Evolutionary conservation across 2,888 invertebrate genomes (phyloP).

Genomic region (Idaea biselata): DNA sequence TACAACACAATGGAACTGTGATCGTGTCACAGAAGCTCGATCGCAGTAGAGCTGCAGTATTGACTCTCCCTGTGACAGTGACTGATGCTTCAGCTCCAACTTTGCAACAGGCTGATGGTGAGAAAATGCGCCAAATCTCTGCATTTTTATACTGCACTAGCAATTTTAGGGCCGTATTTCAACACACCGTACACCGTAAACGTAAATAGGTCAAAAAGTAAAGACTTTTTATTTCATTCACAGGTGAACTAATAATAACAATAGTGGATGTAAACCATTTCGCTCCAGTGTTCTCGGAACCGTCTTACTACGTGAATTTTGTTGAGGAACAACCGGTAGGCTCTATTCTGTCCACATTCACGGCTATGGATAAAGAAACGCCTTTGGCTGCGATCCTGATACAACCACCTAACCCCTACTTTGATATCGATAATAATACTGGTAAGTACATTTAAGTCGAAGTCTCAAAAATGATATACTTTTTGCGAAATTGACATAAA

Average conservation of each 20-base stretch:
- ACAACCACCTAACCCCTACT: constrained; percentile 86
- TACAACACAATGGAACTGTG: constrained; percentile 74
- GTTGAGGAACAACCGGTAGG: constrained; percentile 92
- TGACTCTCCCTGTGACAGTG: constrained; percentile 89
- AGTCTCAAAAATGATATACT: neutral
- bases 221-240: constrained; percentile 8
- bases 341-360: constrained; percentile 87
- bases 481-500: neutral
- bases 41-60: constrained; percentile 85
- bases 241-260: constrained; percentile 83
- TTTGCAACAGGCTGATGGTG: constrained; percentile 89
- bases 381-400: constrained; percentile 88
- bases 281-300: constrained; percentile 79
- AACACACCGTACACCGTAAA: neutral
- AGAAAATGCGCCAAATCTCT: constrained; percentile 11
- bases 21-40: constrained; percentile 82
- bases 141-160: neutral
- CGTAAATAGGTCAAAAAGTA: no score
- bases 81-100: constrained; percentile 90
- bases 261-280: constrained; percentile 86
- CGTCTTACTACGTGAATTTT: constrained; percentile 72
- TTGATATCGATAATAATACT: constrained; percentile 89
- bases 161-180: neutral
- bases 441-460: constrained; percentile 65
- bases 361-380: constrained; percentile 90